Percentiles rank a stretch among this genome's conserved stretches.
phyloP scores from a whole-genome alignment of 2,113 vertebrate species.

The Oenanthe melanoleuca region DNA sequence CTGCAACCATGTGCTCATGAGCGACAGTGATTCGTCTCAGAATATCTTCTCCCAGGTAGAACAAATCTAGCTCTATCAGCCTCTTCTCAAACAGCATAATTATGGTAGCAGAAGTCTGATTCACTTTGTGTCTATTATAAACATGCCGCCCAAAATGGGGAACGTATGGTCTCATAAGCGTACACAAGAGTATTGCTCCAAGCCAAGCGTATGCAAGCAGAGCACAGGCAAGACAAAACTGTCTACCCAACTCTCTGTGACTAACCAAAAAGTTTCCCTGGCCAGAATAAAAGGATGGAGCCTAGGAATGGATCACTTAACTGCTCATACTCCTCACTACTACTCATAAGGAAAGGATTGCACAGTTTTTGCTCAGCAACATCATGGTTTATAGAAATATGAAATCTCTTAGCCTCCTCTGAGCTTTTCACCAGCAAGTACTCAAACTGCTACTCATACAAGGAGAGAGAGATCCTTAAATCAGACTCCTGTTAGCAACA shows the following conservation, averaged over 20 bases:
- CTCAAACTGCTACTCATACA: neutral
- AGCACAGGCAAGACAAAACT: neutral
- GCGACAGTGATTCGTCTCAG: neutral
- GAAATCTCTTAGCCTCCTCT: neutral
- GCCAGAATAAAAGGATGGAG: neutral
- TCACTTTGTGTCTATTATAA: neutral
- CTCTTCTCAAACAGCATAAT: neutral
- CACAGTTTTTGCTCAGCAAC: neutral
- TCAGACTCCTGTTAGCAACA: neutral
- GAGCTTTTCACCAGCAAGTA: neutral
- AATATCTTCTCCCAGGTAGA: neutral
- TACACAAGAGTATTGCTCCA: neutral
- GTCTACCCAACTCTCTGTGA: neutral
- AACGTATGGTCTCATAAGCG: accelerated
- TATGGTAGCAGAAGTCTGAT: neutral
- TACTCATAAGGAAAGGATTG: neutral
- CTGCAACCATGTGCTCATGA: neutral
- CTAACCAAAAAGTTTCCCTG: neutral
- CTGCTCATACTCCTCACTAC: neutral
- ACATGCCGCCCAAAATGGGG: neutral
- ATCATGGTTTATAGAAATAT: neutral
- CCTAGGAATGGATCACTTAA: neutral
- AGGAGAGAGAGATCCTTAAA: neutral
- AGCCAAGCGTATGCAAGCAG: neutral
- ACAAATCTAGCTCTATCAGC: neutral